These are phyloP conservation scores for Nycticryphes semicollaris DNA, from an alignment of 2,113 vertebrate species.

Conservation along the genomic window DNA sequence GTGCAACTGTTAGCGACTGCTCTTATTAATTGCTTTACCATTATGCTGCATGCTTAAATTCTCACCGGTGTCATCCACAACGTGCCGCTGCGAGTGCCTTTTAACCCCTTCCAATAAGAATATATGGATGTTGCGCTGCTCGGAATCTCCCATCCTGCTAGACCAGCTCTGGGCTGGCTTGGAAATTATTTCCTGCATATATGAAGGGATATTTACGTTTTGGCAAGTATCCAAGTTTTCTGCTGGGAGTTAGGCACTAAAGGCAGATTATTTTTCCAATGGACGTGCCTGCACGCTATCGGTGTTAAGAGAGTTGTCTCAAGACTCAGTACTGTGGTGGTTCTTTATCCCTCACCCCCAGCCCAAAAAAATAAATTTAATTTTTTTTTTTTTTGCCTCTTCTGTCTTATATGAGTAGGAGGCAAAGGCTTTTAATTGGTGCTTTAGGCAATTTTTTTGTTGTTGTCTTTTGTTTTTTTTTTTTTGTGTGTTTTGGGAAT, in stretches of 20 bases:
- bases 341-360: neutral
- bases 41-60: slow-evolving; percentile 34
- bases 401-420: neutral
- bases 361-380: no score
- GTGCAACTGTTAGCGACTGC: slow-evolving; percentile 52
- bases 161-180: neutral
- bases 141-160: neutral
- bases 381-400: accelerated
- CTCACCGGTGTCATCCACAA: neutral
- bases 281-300: neutral
- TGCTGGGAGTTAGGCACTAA: neutral
- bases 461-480: no score
- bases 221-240: neutral
- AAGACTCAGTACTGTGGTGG: neutral
- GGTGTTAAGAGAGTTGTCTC: neutral
- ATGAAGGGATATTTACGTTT: slow-evolving; percentile 28
- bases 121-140: neutral
- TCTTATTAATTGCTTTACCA: slow-evolving; percentile 50
- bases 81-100: neutral
- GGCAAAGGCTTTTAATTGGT: neutral
- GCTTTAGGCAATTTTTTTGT: neutral
- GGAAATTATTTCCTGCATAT: neutral
- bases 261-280: slow-evolving; percentile 15
- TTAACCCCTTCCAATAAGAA: neutral
- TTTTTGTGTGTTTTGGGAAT: no score